phyloP scores from a whole-genome alignment of 2,888 invertebrate genomes.

The Leptinotarsa tumamoca region DNA sequence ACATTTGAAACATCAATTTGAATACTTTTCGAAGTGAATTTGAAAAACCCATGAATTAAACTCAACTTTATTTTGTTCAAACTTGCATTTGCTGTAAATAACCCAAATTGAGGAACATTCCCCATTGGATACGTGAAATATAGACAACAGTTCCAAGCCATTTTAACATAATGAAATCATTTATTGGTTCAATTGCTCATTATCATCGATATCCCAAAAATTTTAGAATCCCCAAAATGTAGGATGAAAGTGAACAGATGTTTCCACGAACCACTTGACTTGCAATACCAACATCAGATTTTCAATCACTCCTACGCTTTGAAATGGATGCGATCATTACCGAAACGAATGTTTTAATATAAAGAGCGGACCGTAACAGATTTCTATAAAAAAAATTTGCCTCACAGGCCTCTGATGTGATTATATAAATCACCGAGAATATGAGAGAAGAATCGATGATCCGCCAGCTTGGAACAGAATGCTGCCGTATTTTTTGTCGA shows the following conservation, averaged over 20 bases:
- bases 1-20: too few species aligned
- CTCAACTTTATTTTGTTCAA: too few species aligned
- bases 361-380: conserved; percentile 2
- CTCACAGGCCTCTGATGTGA: background rate
- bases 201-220: too few species aligned
- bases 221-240: background rate
- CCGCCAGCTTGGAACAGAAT: conserved; percentile 1
- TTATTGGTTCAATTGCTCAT: too few species aligned
- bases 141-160: too few species aligned
- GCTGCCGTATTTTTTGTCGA: conserved; percentile 10
- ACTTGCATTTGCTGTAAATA: too few species aligned
- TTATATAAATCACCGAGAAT: conserved; percentile 2
- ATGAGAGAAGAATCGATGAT: conserved; percentile 3
- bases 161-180: too few species aligned
- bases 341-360: conserved; percentile 7
- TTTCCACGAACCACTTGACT: background rate
- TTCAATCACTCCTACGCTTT: background rate
- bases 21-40: too few species aligned
- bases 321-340: background rate
- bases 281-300: background rate
- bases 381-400: background rate
- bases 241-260: background rate
- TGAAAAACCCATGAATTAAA: too few species aligned
- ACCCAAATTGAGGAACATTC: too few species aligned
- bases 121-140: too few species aligned